These are phyloP conservation scores for Shinisaurus crocodilurus DNA, from an alignment of 2,113 vertebrate genomes.

Conservation along the genomic window DNA sequence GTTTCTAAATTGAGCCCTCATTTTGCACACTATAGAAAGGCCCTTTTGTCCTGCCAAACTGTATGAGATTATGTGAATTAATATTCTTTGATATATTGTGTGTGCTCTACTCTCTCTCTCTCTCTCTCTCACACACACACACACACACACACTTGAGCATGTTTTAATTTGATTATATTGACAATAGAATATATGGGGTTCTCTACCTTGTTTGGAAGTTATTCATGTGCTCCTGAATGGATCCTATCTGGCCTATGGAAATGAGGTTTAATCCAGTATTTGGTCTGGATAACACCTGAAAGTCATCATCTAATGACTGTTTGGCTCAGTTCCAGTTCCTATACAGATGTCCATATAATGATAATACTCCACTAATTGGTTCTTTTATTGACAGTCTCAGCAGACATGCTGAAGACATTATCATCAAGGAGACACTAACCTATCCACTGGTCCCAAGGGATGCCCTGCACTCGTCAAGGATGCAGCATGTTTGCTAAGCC, in stretches of 20 bases:
- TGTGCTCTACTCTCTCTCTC: no score
- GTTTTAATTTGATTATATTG: background rate
- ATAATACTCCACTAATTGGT: constrained; percentile 44
- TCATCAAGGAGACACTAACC: constrained; percentile 34
- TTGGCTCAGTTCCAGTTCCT: background rate
- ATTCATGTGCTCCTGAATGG: background rate
- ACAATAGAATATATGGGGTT: background rate
- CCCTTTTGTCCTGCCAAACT: background rate
- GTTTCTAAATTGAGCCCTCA: constrained; percentile 65
- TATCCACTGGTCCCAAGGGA: background rate
- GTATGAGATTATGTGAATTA: background rate
- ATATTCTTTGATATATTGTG: background rate
- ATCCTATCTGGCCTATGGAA: background rate
- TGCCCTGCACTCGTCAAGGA: constrained; percentile 3
- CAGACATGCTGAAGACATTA: constrained; percentile 31
- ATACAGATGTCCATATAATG: background rate
- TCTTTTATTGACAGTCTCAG: constrained; percentile 31
- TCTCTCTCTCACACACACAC: no score
- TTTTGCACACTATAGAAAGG: constrained; percentile 50
- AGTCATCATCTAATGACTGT: constrained; percentile 19
- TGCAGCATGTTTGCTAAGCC: background rate
- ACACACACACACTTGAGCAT: background rate
- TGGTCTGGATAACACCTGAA: constrained; percentile 20
- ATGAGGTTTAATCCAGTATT: constrained; percentile 8
- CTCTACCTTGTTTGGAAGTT: background rate